A percentile compares a stretch with the other conserved stretches of the same genome.
phyloP scores from a whole-genome alignment of 2,888 invertebrate genomes.

The Ecdyonurus torrentis region DNA sequence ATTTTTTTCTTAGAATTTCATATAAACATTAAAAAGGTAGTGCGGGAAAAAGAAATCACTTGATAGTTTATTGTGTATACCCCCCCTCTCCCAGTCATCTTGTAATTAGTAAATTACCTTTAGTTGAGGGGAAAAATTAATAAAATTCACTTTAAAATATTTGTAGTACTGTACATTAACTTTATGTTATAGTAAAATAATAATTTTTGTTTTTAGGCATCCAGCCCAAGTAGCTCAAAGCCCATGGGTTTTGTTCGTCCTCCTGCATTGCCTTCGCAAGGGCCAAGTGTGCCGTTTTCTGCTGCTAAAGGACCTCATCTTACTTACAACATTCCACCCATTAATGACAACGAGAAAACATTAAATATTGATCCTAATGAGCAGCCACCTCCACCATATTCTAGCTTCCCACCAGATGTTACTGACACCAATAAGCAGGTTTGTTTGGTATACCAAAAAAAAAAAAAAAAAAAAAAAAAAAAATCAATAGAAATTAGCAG shows the following conservation, averaged over 20 bases:
- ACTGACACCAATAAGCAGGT: constrained; percentile 58
- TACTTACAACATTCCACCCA: constrained; percentile 52
- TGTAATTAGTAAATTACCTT: no score
- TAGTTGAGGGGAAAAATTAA: no score
- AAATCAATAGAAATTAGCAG: no score
- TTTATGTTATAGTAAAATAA: no score
- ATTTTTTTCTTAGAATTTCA: no score
- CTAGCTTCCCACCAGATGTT: constrained; percentile 35
- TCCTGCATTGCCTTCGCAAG: constrained; percentile 13
- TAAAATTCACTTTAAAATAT: not conserved
- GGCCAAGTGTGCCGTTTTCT: constrained; percentile 21
- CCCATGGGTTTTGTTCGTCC: constrained; percentile 21
- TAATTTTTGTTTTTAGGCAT: not conserved
- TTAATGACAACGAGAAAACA: constrained; percentile 23
- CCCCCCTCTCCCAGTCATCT: no score
- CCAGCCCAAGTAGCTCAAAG: not conserved
- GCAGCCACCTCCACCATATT: constrained; percentile 15
- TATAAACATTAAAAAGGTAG: no score
- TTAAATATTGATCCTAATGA: constrained; percentile 14
- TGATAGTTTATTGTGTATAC: no score
- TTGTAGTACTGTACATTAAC: no score
- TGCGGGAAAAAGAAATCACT: no score
- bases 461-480: no score
- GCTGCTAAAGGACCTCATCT: constrained; percentile 22
- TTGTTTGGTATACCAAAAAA: constrained; percentile 24